Percentiles rank a stretch among this genome's conserved stretches.
Evolutionary conservation across 2,113 vertebrate genomes (phyloP).

Genomic region (Electrona antarctica): DNA sequence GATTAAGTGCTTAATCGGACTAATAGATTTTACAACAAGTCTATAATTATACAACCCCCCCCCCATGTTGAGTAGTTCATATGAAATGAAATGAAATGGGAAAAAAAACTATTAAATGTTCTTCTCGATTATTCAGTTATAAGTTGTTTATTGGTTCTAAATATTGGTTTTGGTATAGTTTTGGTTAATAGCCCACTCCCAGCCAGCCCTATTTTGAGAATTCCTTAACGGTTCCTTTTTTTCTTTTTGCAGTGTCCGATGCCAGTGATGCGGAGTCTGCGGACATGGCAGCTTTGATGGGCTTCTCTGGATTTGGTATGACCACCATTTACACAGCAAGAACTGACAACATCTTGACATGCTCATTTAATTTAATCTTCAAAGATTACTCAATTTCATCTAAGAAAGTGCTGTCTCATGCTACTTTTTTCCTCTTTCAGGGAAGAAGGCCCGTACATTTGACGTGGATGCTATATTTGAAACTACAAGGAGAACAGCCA

Average conservation of each 20-base stretch:
- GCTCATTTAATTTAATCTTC: neutral
- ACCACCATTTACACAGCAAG: neutral
- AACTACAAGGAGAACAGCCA: slow-evolving; percentile 93
- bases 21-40: too few species aligned
- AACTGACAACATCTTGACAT: neutral
- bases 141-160: too few species aligned
- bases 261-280: slow-evolving; percentile 58
- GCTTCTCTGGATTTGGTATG: slow-evolving; percentile 83
- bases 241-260: slow-evolving; percentile 23
- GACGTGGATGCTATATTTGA: slow-evolving; percentile 97
- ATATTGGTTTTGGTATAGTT: too few species aligned
- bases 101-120: too few species aligned
- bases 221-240: neutral
- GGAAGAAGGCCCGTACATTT: slow-evolving; percentile 96
- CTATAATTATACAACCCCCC: too few species aligned
- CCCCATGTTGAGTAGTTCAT: too few species aligned
- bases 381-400: neutral
- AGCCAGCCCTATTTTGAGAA: too few species aligned
- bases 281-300: slow-evolving; percentile 79
- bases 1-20: too few species aligned
- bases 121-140: too few species aligned
- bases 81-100: too few species aligned
- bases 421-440: slow-evolving; percentile 62
- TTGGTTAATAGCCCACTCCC: too few species aligned
- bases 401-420: neutral